phyloP scores from a whole-genome alignment of 2,888 invertebrate genomes.

The Luperina nickerlii region DNA sequence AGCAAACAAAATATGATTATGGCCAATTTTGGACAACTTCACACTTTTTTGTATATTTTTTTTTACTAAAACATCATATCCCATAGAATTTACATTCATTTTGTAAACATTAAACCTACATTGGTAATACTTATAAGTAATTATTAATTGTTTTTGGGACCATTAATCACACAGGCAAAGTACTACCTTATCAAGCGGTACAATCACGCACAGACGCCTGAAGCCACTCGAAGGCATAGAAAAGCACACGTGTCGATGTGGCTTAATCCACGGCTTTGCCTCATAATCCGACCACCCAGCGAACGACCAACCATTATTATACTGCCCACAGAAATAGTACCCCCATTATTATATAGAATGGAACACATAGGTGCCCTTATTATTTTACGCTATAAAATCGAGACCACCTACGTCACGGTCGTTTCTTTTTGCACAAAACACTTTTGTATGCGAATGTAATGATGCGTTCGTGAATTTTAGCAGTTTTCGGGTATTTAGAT shows the following conservation, averaged over 20 bases:
- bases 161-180: constrained; percentile 35
- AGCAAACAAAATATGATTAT: constrained; percentile 26
- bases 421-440: constrained; percentile 74
- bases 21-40: neutral
- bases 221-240: constrained; percentile 83
- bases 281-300: constrained; percentile 89
- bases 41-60: neutral
- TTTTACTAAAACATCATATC: neutral
- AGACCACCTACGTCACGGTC: constrained; percentile 85
- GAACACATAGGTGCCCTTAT: constrained; percentile 85
- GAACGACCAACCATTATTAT: constrained; percentile 80
- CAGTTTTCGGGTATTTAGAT: constrained; percentile 78
- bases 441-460: constrained; percentile 84
- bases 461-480: constrained; percentile 87
- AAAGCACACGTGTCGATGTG: constrained; percentile 88
- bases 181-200: constrained; percentile 71
- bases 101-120: neutral
- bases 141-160: constrained; percentile 14
- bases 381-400: constrained; percentile 86
- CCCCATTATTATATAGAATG: constrained; percentile 87
- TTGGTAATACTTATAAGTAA: neutral
- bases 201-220: constrained; percentile 81
- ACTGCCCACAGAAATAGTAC: constrained; percentile 84
- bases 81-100: neutral
- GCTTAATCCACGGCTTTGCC: constrained; percentile 86